Base-by-base conservation (phyloP, 2,888 invertebrate genomes). In the Protophormia terraenovae region DNA sequence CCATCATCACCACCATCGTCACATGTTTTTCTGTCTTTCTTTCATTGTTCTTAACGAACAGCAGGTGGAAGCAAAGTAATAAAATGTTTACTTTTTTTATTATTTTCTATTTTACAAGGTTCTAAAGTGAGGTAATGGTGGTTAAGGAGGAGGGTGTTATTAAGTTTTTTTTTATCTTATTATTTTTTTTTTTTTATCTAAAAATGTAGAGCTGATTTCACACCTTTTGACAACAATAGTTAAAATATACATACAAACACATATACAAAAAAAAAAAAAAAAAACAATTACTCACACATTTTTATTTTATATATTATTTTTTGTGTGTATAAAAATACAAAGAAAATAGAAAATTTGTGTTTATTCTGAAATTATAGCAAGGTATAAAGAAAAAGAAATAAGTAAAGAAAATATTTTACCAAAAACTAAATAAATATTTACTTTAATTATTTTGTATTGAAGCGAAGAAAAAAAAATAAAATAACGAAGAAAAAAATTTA, bases 201-300 rank as follows among this genome's bases (percentile, higher is more conserved):
- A 64, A 75, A 73, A 41, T 69, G 50, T 60, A n/a, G n/a, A 38
- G 55, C 41, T 76, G 64, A 77, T 71, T 71, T 82, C 55, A 77
- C 64, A 66, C 66, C 55, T 72, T 77, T 66, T 35, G 53, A 75
- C 53, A n/a, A n/a, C n/a, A 83, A 60, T 45, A 64, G 47, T 75
- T 53, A 35, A 73, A 16, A 77, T n/a, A 77, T n/a, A 78, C 38
- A 32, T 6, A 35, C 32, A 24, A 5, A 29, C 60, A 27, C 55
- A 58, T 29, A 29, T 62, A 62, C 35, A 62, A n/a, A n/a, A n/a
- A n/a, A n/a, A n/a, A n/a, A n/a, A n/a, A n/a, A n/a, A n/a, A n/a
- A n/a, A n/a, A n/a, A n/a, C n/a, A n/a, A n/a, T n/a, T n/a, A n/a
- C n/a, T n/a, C n/a, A n/a, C n/a, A n/a, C n/a, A n/a, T n/a, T n/a